Evolutionary conservation across 2,888 invertebrate genomes (phyloP).

Genomic region (Nycteola revayana): DNA sequence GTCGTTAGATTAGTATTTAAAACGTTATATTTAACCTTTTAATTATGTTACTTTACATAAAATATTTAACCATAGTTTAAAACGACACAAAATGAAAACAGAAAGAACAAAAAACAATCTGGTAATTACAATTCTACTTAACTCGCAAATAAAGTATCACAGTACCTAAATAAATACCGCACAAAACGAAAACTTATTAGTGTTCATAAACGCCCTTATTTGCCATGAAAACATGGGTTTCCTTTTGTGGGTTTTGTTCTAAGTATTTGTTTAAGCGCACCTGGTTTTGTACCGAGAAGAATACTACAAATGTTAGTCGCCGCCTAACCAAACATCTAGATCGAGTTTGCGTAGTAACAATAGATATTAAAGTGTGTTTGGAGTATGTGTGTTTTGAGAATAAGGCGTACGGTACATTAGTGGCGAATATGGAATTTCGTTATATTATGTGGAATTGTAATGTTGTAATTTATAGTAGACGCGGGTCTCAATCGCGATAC

Average conservation of each 20-base stretch:
- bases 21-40: too few relatives aligned
- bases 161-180: slow-evolving; percentile 30
- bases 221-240: slow-evolving; percentile 40
- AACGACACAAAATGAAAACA: too few relatives aligned
- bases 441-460: too few relatives aligned
- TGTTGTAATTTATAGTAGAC: too few relatives aligned
- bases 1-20: too few relatives aligned
- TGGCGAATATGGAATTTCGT: too few relatives aligned
- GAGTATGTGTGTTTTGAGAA: slow-evolving; percentile 10
- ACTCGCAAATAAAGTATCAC: slow-evolving; percentile 25
- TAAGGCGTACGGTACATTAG: too few relatives aligned
- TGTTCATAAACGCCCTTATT: slow-evolving; percentile 33
- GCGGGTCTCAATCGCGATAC: too few relatives aligned
- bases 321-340: slow-evolving; percentile 30
- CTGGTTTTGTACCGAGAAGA: slow-evolving; percentile 42
- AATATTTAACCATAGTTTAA: too few relatives aligned
- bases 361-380: slow-evolving; percentile 11
- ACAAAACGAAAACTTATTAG: slow-evolving; percentile 25
- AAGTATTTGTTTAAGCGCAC: slow-evolving; percentile 49
- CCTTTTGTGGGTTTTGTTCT: slow-evolving; percentile 35
- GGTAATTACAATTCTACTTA: slow-evolving; percentile 17
- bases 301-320: slow-evolving; percentile 39
- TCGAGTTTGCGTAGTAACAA: slow-evolving; percentile 27
- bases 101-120: slow-evolving; percentile 22
- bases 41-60: too few relatives aligned